Evolutionary conservation across 2,113 vertebrate species (phyloP), one percentile per base, ranked within the genome.

Genomic region (Microtus richardsoni): DNA sequence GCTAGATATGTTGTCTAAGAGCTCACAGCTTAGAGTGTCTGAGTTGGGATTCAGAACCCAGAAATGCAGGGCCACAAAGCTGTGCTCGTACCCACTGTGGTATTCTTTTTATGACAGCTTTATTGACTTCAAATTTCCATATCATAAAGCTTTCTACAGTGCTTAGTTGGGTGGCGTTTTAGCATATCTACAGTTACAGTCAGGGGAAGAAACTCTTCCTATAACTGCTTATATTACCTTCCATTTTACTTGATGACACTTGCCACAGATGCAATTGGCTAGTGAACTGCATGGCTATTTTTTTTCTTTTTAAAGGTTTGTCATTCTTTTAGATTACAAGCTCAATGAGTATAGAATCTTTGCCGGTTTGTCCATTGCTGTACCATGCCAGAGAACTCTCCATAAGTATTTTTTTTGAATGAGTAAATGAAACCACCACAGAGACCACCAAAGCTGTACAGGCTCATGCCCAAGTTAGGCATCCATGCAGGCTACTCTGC

Each of bases 201-300:
- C 39, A 49, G 1, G 33, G 73, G 24, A 83, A 4, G 47, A 24
- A 60, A 44, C 52, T 54, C n/a, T 82, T 86, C 54, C 54, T 26
- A 54, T 36, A 68, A 89, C 3, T 82, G 33, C 22, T 89, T 93
- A 5, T 26, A 52, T 41, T 47, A 39, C 2, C 22, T 13, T 89
- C 1, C 58, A 28, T 75, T 87, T 88, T 88, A 22, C 78, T 85
- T 95, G 33, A 30, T 85, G 39, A 66, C 9, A 84, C 10, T 88
- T 95, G 41, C 52, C 66, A 93, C 19, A 47, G 58, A 60, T 87
- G 11, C 75, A 88, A 95, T 73, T 79, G 39, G 66, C 71, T 91
- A 85, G n/a, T 92, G 68, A 83, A 47, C 1, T 86, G 4, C 44
- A 70, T 88, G 85, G 14, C 3, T 68, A 54, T 12, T 89, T 87